Conservation (phyloP, 1,140 invertebrate genomes). For the Macrobrachium nipponense region DNA sequence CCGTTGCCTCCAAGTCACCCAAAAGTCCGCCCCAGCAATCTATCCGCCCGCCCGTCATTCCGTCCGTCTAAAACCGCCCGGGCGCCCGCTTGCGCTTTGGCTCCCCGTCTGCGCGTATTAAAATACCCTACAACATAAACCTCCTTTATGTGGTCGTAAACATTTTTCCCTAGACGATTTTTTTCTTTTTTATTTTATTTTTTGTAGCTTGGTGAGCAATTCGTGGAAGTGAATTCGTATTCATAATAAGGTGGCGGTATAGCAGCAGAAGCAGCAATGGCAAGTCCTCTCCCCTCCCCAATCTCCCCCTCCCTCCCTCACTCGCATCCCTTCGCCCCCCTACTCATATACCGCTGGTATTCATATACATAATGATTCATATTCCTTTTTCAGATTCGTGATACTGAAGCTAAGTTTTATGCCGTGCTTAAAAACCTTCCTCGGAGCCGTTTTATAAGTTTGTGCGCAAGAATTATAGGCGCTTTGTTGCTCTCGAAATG, state of each 20-base stretch:
- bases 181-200: conserved; percentile 35
- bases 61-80: too few relatives aligned
- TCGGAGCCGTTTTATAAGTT: conserved; percentile 36
- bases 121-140: conserved; percentile 60
- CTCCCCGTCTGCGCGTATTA: conserved; percentile 47
- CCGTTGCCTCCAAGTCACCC: too few relatives aligned
- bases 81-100: neutral
- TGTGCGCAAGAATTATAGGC: conserved; percentile 33
- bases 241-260: conserved; percentile 51
- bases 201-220: conserved; percentile 48
- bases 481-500: conserved; percentile 50
- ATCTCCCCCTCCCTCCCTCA: too few relatives aligned
- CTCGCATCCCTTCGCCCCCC: too few relatives aligned
- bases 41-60: too few relatives aligned
- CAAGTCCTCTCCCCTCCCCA: too few relatives aligned
- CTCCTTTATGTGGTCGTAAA: conserved; percentile 58
- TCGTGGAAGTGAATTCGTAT: conserved; percentile 56
- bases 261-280: too few relatives aligned
- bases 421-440: conserved; percentile 40
- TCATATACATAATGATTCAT: conserved; percentile 55
- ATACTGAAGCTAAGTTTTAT: conserved; percentile 50
- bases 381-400: conserved; percentile 45
- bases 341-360: conserved; percentile 11
- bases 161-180: conserved; percentile 55
- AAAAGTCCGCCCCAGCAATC: too few relatives aligned